These are phyloP conservation scores for Caenorhabditis sinica DNA, from an alignment of 2,888 invertebrate species.

Conservation along the genomic window DNA sequence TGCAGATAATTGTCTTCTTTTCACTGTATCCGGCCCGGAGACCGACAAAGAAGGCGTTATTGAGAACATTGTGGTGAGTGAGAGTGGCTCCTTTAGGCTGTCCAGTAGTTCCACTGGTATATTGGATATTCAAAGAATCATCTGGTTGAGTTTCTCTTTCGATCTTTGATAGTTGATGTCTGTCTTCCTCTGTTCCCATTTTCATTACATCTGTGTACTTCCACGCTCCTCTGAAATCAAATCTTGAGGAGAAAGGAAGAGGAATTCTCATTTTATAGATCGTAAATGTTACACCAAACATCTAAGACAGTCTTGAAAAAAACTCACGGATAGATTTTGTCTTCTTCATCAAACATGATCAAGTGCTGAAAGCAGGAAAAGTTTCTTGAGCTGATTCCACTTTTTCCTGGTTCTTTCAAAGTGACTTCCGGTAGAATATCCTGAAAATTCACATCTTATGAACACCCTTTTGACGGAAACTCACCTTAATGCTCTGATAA, in stretches of 20 bases:
- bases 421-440: conserved; percentile 81
- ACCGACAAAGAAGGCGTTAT: conserved; percentile 89
- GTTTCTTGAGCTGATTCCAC: conserved; percentile 72
- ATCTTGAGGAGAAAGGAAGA: no score
- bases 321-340: conserved; percentile 78
- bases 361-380: conserved; percentile 85
- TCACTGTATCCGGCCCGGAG: conserved; percentile 85
- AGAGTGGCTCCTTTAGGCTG: conserved; percentile 88
- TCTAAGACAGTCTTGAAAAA: neutral
- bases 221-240: conserved; percentile 84
- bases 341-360: conserved; percentile 86
- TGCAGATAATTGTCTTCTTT: conserved; percentile 76
- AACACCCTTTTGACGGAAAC: neutral
- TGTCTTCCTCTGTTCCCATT: conserved; percentile 84
- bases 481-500: conserved; percentile 84
- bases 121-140: conserved; percentile 88
- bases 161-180: conserved; percentile 84
- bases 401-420: conserved; percentile 74
- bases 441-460: conserved; percentile 25
- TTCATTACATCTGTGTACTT: conserved; percentile 85
- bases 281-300: no score
- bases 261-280: no score
- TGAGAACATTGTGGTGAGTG: conserved; percentile 88
- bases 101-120: conserved; percentile 89
- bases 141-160: conserved; percentile 86